Base-by-base conservation (phyloP, 2,888 invertebrate species). In the Tortricodes alternella region DNA sequence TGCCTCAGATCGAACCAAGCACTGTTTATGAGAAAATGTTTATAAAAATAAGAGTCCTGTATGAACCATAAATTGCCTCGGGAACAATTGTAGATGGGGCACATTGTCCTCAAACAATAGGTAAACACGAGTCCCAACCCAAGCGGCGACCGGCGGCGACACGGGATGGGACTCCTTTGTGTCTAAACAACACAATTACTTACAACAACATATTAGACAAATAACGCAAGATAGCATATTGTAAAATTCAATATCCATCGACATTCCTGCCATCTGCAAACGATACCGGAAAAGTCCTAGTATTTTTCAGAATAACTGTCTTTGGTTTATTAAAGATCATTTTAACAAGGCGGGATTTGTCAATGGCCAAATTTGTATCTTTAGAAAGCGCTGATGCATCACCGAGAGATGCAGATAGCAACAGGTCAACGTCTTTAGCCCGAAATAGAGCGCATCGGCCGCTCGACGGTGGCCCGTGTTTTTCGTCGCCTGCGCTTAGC, bases 371-470 rank as follows among this genome's bases (percentile, higher is more conserved):
- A 59, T 59, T 59, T 62, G 63, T 58, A 58, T 62, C 60, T 67
- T 61, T 60, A 67, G 65, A 73, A 73, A 64, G 60, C 63, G 70
- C 68, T 74, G 76, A 80, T 77, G 78, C 78, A 80, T 78, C 67
- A 64, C 67, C 66, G 53, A 52, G 62, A 61, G 70, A 66, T 76
- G 74, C 74, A 78, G 67, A 69, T 69, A 69, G 70, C 64, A 73
- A 61, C 79, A 79, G 89, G 89, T 89, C 89, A 89, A 88, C 83
- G 89, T 78, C 85, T 87, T 70, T 58, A 64, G 68, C 73, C 83
- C 75, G 74, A 88, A 89, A 89, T 89, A 89, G 83, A 76, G 64
- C 64, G 67, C 66, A 75, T 71, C 73, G 74, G 69, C 69, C 74
- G 75, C 80, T 67, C 68, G 76, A 72, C 77, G 76, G 82, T 87